A percentile compares a stretch with the other conserved stretches of the same genome.
phyloP scores from a whole-genome alignment of 2,888 invertebrate species.

The Amphipoea lucens region DNA sequence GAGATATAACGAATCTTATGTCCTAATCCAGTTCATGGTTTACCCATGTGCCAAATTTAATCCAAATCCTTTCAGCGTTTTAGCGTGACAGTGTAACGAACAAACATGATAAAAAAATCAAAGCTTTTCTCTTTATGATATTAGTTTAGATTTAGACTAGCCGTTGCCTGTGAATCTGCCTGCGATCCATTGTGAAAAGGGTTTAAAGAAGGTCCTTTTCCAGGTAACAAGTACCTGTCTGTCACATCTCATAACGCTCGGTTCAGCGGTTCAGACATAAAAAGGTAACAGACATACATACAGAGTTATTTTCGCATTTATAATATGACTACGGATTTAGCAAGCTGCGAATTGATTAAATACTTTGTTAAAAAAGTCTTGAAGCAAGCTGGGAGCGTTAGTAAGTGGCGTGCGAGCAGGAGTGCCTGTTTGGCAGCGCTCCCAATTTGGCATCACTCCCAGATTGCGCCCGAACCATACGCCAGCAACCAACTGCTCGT shows the following conservation, averaged over 20 bases:
- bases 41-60: too few relatives aligned
- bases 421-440: conserved; percentile 28
- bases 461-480: conserved; percentile 3
- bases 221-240: neutral
- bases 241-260: neutral
- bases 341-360: conserved; percentile 6
- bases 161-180: too few relatives aligned
- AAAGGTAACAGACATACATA: neutral
- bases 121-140: neutral
- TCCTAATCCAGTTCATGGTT: too few relatives aligned
- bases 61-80: too few relatives aligned
- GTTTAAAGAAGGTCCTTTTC: neutral
- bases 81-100: too few relatives aligned
- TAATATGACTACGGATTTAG: neutral
- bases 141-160: neutral
- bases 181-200: neutral
- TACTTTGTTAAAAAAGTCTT: conserved; percentile 35
- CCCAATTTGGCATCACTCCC: conserved; percentile 34
- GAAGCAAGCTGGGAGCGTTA: neutral
- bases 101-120: too few relatives aligned
- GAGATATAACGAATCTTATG: neutral
- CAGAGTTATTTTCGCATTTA: neutral
- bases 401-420: conserved; percentile 5
- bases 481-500: neutral
- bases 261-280: neutral